A percentile compares a stretch with the other conserved stretches of the same genome.
Conservation (phyloP, 2,797 vertebrate species). For the Luscinia megarhynchos region DNA sequence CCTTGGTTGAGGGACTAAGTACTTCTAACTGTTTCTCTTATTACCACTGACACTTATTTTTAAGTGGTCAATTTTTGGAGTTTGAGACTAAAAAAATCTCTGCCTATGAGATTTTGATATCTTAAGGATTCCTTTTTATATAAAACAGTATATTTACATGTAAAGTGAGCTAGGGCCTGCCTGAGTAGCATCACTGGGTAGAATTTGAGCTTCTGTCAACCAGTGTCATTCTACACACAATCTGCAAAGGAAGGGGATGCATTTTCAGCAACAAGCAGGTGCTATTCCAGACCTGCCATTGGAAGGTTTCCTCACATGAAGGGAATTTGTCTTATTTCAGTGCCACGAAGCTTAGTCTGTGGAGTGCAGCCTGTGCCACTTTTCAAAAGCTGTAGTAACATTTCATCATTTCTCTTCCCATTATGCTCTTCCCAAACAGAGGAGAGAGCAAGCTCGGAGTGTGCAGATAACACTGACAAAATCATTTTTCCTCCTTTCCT, state of each 20-base stretch:
- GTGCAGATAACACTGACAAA: neutral
- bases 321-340: neutral
- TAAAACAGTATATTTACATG: neutral
- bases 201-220: neutral
- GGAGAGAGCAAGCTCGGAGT: neutral
- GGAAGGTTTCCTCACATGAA: neutral
- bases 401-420: neutral
- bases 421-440: neutral
- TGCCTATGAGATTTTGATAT: neutral
- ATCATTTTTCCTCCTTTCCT: neutral
- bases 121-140: neutral
- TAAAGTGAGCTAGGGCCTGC: neutral
- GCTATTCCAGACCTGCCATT: neutral
- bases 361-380: neutral
- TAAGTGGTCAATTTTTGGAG: neutral
- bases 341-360: neutral
- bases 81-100: neutral
- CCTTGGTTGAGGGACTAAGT: neutral
- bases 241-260: neutral
- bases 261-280: neutral
- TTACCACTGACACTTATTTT: neutral
- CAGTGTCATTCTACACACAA: fast-evolving
- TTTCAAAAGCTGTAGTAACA: neutral
- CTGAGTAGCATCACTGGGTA: neutral
- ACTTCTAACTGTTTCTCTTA: neutral